Base-by-base conservation (phyloP, 2,797 vertebrate genomes). In the Agapornis canus region DNA sequence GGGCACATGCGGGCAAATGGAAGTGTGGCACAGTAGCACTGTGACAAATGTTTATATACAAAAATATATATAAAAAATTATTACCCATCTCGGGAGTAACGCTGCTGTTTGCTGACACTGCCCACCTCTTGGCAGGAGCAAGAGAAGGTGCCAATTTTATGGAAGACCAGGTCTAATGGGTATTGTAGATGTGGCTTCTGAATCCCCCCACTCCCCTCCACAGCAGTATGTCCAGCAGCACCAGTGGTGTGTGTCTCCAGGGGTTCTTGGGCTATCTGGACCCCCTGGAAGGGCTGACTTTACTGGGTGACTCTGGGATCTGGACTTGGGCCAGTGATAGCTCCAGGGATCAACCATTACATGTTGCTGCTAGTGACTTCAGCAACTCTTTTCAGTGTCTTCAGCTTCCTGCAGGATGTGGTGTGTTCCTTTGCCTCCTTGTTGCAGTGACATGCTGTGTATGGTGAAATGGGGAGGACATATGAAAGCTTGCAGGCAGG, bases 361-460 rank as follows among this genome's bases (percentile, higher is more conserved):
- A 2, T 21, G 12, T 43, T 72, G 10, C 23, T 60, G 32, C 35
- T 57, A 8, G 18, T 5, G 10, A 54, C 21, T 71, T 37, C 4
- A 12, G 59, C 39, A 79, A 10, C 13, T 75, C 13, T 83, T 76
- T 68, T 16, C 0, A 0, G 27, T 39, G 35, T 40, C 21, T 42
- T 49, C 35, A 54, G 54, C 27, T 32, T 11, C 37, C n/a, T 15
- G 27, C 3, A 13, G 57, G 43, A 51, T 49, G 20, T 6, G 29
- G 32, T 27, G 14, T 23, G 40, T 51, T 83, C 43, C 35, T 56
- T 48, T 66, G 45, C 13, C 4, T 82, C 52, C 13, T 37, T 13
- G 31, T 52, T 54, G 27, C 4, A 1, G 22, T 37, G 64, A 70
- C 22, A 15, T 43, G 31, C 0, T 0, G 32, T n/a, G 22, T 47